Percentiles rank a stretch among this genome's conserved stretches.
phyloP scores from a whole-genome alignment of 2,888 invertebrate genomes.

The Synanthedon andrenaeformis region DNA sequence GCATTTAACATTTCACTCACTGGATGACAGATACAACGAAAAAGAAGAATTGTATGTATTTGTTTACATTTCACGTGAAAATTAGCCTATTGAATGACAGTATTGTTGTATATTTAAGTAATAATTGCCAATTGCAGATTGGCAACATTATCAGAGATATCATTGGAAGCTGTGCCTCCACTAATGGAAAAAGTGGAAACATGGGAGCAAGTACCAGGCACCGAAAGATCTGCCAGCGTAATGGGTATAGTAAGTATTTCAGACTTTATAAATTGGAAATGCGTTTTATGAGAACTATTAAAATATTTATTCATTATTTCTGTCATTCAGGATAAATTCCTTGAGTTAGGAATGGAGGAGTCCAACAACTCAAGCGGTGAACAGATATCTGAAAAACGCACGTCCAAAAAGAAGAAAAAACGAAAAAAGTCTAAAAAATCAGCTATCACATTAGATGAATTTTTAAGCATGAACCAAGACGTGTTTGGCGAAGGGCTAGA shows the following conservation, averaged over 20 bases:
- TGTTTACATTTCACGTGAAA: neutral
- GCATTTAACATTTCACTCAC: slow-evolving; percentile 73
- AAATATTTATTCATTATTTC: neutral
- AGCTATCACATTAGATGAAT: slow-evolving; percentile 60
- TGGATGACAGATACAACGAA: slow-evolving; percentile 72
- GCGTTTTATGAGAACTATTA: neutral
- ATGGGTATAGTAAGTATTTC: slow-evolving; percentile 36
- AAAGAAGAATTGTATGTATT: slow-evolving; percentile 58
- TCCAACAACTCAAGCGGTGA: slow-evolving; percentile 19
- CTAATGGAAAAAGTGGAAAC: slow-evolving; percentile 46
- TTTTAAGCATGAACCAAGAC: slow-evolving; percentile 61
- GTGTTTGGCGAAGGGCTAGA: slow-evolving; percentile 60
- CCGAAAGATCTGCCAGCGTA: slow-evolving; percentile 20
- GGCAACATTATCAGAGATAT: slow-evolving; percentile 37
- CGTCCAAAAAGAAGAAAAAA: slow-evolving; percentile 55
- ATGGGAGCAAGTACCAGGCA: slow-evolving; percentile 17
- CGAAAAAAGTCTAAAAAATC: slow-evolving; percentile 58
- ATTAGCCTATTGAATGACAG: no score
- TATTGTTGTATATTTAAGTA: no score
- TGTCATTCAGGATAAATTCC: slow-evolving; percentile 44
- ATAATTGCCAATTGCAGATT: neutral
- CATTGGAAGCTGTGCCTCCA: slow-evolving; percentile 56
- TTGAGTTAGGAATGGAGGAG: slow-evolving; percentile 45
- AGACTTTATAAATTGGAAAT: neutral
- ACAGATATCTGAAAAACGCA: slow-evolving; percentile 17